Conservation (phyloP, 92 coral and sea anemone species). For the Pocillopora meandrina region DNA sequence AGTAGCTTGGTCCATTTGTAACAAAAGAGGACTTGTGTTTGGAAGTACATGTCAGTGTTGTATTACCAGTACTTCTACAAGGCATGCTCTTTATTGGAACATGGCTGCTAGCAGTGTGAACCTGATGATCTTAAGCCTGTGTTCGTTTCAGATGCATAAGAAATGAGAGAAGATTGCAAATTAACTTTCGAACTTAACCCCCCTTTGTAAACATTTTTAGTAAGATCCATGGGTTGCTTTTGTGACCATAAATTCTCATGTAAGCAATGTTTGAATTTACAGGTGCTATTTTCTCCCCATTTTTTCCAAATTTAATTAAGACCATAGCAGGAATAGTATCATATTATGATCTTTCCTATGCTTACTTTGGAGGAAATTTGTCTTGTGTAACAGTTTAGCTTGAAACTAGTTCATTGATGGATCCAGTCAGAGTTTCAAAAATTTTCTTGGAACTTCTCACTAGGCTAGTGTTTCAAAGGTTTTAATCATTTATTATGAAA, state of each 20-base stretch:
- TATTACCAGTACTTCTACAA: neutral
- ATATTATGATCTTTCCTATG: neutral
- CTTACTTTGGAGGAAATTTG: constrained; percentile 2
- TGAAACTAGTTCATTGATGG: neutral
- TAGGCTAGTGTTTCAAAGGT: no score
- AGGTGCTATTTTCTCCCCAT: constrained; percentile 6
- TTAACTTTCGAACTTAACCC: neutral
- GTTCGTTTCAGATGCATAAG: neutral
- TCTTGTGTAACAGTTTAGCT: neutral
- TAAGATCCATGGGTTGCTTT: constrained; percentile 8
- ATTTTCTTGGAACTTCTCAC: neutral
- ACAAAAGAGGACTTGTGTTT: neutral
- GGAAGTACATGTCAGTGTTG: neutral
- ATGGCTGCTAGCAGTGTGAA: neutral
- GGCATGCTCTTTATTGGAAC: neutral
- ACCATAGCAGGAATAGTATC: neutral
- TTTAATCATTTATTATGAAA: neutral
- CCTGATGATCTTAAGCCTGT: neutral
- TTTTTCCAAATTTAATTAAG: constrained; percentile 11
- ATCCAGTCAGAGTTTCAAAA: neutral
- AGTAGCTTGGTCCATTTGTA: constrained; percentile 5
- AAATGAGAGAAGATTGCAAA: neutral
- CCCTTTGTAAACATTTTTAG: constrained; percentile 11
- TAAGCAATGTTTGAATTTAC: constrained; percentile 13
- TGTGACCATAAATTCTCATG: neutral